Evolutionary conservation across 2,888 invertebrate species (phyloP).

Genomic region (Maniola hyperantus): DNA sequence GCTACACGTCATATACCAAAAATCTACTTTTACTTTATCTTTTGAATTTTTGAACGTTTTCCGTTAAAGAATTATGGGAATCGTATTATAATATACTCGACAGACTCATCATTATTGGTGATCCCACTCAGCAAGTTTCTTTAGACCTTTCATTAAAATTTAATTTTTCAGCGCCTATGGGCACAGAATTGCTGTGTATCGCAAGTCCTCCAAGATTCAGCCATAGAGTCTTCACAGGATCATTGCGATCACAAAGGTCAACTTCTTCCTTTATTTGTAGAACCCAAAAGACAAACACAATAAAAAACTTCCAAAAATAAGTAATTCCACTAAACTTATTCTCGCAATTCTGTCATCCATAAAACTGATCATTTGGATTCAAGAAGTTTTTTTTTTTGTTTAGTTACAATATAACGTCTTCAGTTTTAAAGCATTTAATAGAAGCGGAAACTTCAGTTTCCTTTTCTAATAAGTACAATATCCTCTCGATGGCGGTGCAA

Average conservation of each 20-base stretch:
- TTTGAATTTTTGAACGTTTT: too few relatives aligned
- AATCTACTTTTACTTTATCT: neutral
- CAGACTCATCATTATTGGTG: too few relatives aligned
- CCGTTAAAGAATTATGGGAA: too few relatives aligned
- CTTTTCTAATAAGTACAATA: conserved; percentile 8
- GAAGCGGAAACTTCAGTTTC: neutral
- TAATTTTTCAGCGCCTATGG: conserved; percentile 71
- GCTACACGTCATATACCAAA: neutral
- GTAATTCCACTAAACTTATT: neutral
- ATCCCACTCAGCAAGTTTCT: neutral
- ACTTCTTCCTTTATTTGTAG: conserved; percentile 6
- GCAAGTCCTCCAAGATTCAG: conserved; percentile 68
- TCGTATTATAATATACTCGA: too few relatives aligned
- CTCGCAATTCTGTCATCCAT: neutral
- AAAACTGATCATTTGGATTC: neutral
- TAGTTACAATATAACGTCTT: neutral
- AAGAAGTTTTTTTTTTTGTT: too few relatives aligned
- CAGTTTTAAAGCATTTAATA: neutral
- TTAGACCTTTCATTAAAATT: neutral
- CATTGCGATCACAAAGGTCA: conserved; percentile 66
- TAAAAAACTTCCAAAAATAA: neutral
- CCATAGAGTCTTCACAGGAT: conserved; percentile 56
- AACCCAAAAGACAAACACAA: neutral
- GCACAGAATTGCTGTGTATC: conserved; percentile 73
- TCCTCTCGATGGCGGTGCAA: conserved; percentile 3